phyloP scores from a whole-genome alignment of 2,113 vertebrate genomes.

The Alaudala cheleensis region DNA sequence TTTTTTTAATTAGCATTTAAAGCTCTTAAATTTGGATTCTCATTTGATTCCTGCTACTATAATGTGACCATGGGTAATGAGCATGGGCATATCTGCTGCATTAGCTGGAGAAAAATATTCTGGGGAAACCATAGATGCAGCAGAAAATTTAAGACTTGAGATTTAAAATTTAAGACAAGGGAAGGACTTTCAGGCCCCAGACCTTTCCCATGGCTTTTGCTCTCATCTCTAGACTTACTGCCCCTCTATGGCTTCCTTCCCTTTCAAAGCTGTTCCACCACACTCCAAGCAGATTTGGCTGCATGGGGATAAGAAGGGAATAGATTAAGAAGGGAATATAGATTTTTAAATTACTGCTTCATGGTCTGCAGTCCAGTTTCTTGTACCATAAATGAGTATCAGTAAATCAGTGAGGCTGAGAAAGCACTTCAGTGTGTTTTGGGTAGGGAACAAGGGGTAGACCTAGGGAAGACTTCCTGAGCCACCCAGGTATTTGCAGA shows the following conservation, averaged over 20 bases:
- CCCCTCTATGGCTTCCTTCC: not conserved
- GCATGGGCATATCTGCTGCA: not conserved
- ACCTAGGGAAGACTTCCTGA: not conserved
- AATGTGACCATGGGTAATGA: not conserved
- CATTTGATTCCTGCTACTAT: not conserved
- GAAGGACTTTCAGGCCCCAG: not conserved
- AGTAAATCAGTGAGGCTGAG: not conserved
- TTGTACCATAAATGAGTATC: not conserved
- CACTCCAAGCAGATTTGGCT: not conserved
- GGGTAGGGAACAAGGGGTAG: not conserved
- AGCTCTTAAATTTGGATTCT: not conserved
- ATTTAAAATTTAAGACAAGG: not conserved
- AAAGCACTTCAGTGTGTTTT: not conserved
- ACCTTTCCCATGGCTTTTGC: not conserved
- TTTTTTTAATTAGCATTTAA: not conserved
- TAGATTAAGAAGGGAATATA: not conserved
- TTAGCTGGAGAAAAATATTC: not conserved
- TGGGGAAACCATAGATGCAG: not conserved
- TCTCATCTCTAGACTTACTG: accelerated
- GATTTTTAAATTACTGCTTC: not conserved
- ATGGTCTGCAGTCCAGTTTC: not conserved
- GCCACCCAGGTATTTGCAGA: not conserved
- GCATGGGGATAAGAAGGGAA: not conserved
- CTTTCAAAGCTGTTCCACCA: not conserved
- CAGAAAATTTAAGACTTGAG: not conserved